Base-by-base conservation (phyloP, 2,888 invertebrate genomes). In the Opisthograptis luteolata region DNA sequence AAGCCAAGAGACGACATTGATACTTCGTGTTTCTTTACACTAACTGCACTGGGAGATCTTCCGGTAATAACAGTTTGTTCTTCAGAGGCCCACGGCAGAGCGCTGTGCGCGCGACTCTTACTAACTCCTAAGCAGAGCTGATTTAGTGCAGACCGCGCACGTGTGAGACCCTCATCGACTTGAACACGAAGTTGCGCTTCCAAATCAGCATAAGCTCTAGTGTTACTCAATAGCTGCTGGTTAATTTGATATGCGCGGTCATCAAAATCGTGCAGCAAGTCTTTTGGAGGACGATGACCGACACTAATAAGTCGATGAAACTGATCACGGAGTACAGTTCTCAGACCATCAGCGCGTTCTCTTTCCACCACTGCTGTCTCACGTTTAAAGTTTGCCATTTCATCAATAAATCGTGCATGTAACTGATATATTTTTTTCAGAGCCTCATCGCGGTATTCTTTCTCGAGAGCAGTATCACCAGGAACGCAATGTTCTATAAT, bases 211-310 rank as follows among this genome's bases (percentile, higher is more conserved):
- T 81, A 85, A 4, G 84, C 82, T 58, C 81, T 73, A 5, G 53
- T 68, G 56, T 89, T 89, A 62, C 84, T 84, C 13, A 87, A 42
- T 27, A 87, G 60, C 56, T 88, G 87, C 55, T 87, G 84, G 63
- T 88, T 88, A 3, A 84, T 72, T 41, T 80, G 81, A 56, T 81
- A 85, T n/a, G 77, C 76, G 13, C 65, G 73, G 37, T 79, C 72
- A 66, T 88, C 87, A 53, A 87, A 86, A 31, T 84, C 78, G 36
- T 84, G 79, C 8, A 87, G 55, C 37, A 87, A 62, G 10, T 81
- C 74, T 62, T 76, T 79, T 0, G 84, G 84, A 13, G 80, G 56
- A 47, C 54, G 64, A 42, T 81, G 73, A 2, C 81, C 87, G 36
- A 81, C 58, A 15, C 64, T 57, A 9, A 87, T 63, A 2, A 84